Evolutionary conservation across 2,888 invertebrate species (phyloP), one percentile per base, ranked within the genome.

Genomic region (Leptinotarsa haldemani): DNA sequence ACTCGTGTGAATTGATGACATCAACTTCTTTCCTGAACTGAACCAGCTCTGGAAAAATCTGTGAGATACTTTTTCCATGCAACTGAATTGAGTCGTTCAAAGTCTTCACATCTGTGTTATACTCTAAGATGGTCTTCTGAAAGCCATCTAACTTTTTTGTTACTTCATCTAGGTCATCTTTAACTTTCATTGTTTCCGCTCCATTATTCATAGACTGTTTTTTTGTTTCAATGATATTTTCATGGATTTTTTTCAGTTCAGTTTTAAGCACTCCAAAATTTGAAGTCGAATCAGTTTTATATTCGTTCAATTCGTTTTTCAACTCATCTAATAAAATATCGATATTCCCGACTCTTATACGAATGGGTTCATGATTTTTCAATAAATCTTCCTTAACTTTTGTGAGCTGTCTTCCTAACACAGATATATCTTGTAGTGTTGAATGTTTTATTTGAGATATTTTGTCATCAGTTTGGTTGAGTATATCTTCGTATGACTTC

Each of bases 1-100:
- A 3, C 1, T 9, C 40, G 2, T 61, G 4, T 7, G n/a, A n/a
- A n/a, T 61, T 61, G 20, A 61, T 25, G 15, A 30, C 25, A 40
- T 40, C n/a, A n/a, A 61, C n/a, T 5, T 7, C 61, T 7, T 13
- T 18, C 7, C n/a, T 61, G 3, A 61, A n/a, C n/a, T n/a, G 5
- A n/a, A 5, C 30, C 5, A 61, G 25, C 9, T 61, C 16, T n/a
- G 30, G 30, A n/a, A 61, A n/a, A 40, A 61, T 40, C 5, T 40
- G 16, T 15, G 40, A 61, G 16, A 40, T n/a, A 40, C 30, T 7
- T 25, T 16, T 40, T 12, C 16, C 40, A 30, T 61, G 40, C 12
- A 30, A 61, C 3, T 40, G n/a, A 16, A 61, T n/a, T 61, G 61
- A 61, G 25, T 61, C 30, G n/a, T 61, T 61, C n/a, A 61, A 40